Conservation (phyloP, 2,113 vertebrate species). For the Zosterops hypoxanthus region DNA sequence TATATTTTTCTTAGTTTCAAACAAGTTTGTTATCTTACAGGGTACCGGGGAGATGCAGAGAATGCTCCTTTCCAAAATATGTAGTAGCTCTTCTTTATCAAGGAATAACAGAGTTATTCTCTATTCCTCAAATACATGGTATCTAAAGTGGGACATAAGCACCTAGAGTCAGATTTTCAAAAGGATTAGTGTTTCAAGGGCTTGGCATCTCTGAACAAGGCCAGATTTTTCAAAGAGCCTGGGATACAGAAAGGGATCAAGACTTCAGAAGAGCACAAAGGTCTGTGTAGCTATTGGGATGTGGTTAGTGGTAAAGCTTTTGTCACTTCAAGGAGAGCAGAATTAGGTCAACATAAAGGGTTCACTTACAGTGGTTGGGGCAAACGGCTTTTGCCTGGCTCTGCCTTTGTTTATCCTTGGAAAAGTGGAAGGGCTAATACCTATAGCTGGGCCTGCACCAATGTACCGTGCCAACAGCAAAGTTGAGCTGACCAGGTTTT, state of each 20-base stretch:
- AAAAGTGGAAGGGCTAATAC: not conserved
- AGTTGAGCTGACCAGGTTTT: not conserved
- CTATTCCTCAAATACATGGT: not conserved
- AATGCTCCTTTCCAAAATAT: not conserved
- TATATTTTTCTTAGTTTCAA: not conserved
- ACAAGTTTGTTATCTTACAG: not conserved
- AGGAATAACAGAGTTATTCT: not conserved
- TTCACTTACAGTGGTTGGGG: not conserved
- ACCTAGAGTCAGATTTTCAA: not conserved
- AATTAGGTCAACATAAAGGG: conserved; percentile 9
- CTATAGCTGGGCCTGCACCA: not conserved
- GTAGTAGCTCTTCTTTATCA: not conserved
- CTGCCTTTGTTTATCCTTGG: not conserved
- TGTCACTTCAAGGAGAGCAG: not conserved
- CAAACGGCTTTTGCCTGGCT: not conserved
- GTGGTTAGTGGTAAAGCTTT: not conserved
- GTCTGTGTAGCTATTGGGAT: not conserved
- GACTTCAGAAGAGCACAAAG: not conserved
- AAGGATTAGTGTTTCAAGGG: not conserved
- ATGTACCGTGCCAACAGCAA: not conserved
- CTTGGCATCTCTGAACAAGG: not conserved
- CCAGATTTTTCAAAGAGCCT: not conserved
- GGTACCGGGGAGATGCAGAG: not conserved
- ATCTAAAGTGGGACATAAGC: not conserved
- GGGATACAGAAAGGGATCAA: not conserved